Evolutionary conservation across 2,888 invertebrate genomes (phyloP).

Genomic region (Drosophila neonasuta): DNA sequence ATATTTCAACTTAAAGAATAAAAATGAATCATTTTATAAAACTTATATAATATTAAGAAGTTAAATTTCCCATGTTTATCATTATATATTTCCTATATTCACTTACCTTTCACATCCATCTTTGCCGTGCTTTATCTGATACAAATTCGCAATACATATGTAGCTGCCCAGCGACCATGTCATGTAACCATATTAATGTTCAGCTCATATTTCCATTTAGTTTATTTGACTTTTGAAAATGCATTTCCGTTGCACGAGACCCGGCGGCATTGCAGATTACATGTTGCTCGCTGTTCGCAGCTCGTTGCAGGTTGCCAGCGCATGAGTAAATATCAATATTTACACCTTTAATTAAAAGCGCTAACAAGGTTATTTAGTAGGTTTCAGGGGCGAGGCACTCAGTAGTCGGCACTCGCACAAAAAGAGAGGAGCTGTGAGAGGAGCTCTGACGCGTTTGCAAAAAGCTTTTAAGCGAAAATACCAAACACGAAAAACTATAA

Average conservation of each 20-base stretch:
- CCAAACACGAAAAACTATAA: constrained; percentile 63
- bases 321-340: constrained; percentile 79
- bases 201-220: constrained; percentile 71
- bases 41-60: too few relatives aligned
- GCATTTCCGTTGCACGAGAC: constrained; percentile 64
- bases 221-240: constrained; percentile 72
- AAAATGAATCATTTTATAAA: too few relatives aligned
- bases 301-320: constrained; percentile 35
- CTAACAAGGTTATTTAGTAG: constrained; percentile 82
- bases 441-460: constrained; percentile 23
- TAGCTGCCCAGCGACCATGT: constrained; percentile 11
- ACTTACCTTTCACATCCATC: background rate
- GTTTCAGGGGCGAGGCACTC: constrained; percentile 48
- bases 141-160: background rate
- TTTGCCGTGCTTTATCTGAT: too few relatives aligned
- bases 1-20: too few relatives aligned
- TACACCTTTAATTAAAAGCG: constrained; percentile 82
- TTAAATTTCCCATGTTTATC: too few relatives aligned
- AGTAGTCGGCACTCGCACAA: constrained; percentile 55
- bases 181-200: constrained; percentile 42
- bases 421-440: constrained; percentile 15
- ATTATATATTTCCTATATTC: background rate
- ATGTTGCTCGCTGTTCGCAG: background rate
- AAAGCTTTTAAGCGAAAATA: constrained; percentile 75
- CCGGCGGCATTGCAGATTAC: constrained; percentile 28